These are phyloP conservation scores for Aleadryas rufinucha DNA, from an alignment of 2,113 vertebrate genomes.

Conservation along the genomic window DNA sequence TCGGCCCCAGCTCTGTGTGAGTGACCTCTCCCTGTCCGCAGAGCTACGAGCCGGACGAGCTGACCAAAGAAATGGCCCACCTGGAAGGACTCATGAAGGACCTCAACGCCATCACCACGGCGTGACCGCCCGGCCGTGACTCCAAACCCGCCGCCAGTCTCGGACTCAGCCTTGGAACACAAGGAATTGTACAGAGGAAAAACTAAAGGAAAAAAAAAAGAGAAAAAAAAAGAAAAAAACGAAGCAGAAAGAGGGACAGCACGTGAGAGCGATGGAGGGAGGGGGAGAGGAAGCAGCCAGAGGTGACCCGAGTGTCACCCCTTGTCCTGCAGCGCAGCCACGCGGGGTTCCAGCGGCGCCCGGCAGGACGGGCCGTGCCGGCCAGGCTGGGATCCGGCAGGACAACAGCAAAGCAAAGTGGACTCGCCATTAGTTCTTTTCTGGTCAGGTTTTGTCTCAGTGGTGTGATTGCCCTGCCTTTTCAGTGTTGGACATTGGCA, in stretches of 20 bases:
- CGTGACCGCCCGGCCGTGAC: constrained; percentile 68
- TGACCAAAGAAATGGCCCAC: constrained; percentile 99
- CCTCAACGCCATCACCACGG: constrained; percentile 97
- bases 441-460: constrained; percentile 77
- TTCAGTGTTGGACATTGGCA: constrained; percentile 82
- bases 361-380: constrained; percentile 17
- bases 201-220: neutral
- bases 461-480: constrained; percentile 76
- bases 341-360: neutral
- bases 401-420: constrained; percentile 67
- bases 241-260: constrained; percentile 54
- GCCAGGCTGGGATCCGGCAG: constrained; percentile 59
- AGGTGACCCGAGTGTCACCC: neutral
- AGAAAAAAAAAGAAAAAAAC: neutral
- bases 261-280: constrained; percentile 3
- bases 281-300: neutral
- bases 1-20: too few relatives aligned
- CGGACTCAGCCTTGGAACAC: constrained; percentile 70
- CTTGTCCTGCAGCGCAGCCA: constrained; percentile 35
- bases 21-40: constrained; percentile 77
- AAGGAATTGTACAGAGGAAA: constrained; percentile 72
- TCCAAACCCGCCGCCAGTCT: constrained; percentile 27
- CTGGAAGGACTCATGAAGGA: constrained; percentile 99
- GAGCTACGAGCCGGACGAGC: constrained; percentile 96
- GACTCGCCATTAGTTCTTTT: constrained; percentile 49